Evolutionary conservation across 2,797 vertebrate species (phyloP).

Genomic region (Aselliscus stoliczkanus): DNA sequence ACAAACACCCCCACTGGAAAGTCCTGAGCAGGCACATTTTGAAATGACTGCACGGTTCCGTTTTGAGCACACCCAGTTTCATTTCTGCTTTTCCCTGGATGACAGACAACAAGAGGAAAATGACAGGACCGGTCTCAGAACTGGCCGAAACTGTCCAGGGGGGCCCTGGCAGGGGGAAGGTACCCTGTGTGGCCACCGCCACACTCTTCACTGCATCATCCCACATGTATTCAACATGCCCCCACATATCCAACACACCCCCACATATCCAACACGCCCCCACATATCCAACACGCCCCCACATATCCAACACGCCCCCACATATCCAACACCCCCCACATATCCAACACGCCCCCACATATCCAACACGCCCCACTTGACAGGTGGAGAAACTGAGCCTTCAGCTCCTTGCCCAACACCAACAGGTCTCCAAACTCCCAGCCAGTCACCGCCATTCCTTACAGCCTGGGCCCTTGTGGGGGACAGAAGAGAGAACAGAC

Average conservation of each 20-base stretch:
- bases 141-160: neutral
- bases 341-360: fast-evolving
- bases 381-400: neutral
- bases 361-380: neutral
- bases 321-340: neutral
- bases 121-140: neutral
- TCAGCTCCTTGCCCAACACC: neutral
- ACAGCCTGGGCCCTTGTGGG: fast-evolving
- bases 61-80: slow-evolving; percentile 56
- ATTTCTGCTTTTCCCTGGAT: slow-evolving; percentile 27
- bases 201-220: neutral
- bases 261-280: too few species aligned
- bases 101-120: neutral
- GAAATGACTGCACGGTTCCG: neutral
- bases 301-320: neutral
- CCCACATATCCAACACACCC: too few species aligned
- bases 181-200: fast-evolving
- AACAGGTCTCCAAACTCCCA: neutral
- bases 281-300: neutral
- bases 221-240: fast-evolving
- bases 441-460: neutral
- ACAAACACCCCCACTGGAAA: neutral
- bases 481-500: neutral
- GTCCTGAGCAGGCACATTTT: slow-evolving; percentile 42
- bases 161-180: neutral